Percentiles rank a stretch among this genome's conserved stretches.
These are phyloP conservation scores for Polymixis flavicincta DNA, from an alignment of 2,888 invertebrate genomes.

Conservation along the genomic window DNA sequence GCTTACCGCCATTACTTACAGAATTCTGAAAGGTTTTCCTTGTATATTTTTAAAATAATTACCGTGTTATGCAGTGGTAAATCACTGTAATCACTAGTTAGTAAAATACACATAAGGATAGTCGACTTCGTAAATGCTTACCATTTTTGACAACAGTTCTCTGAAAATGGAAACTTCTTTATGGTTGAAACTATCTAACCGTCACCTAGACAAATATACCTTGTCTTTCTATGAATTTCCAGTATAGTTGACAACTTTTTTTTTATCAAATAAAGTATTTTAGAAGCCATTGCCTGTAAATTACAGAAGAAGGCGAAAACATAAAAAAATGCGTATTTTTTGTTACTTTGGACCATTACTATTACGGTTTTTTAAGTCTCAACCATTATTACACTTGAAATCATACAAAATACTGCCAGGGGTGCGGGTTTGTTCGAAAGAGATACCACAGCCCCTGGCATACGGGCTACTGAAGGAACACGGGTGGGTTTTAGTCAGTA, in stretches of 20 bases:
- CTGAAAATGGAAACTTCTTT: neutral
- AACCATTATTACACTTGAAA: no score
- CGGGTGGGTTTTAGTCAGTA: no score
- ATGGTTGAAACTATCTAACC: neutral
- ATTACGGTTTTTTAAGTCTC: no score
- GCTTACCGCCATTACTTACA: constrained; percentile 58
- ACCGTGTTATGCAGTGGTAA: constrained; percentile 10
- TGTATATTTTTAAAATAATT: constrained; percentile 37
- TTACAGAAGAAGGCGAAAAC: neutral
- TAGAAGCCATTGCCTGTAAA: neutral
- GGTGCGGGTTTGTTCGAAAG: no score
- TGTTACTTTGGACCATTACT: no score
- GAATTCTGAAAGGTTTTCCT: constrained; percentile 56
- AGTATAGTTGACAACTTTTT: neutral
- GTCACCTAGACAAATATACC: neutral
- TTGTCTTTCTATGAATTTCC: neutral
- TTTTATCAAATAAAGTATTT: neutral
- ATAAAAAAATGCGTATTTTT: neutral
- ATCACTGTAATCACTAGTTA: constrained; percentile 6
- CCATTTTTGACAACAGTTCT: neutral
- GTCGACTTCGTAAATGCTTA: neutral
- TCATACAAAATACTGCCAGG: no score
- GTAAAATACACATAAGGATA: neutral
- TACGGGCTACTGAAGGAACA: no score
- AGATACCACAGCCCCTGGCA: no score